These are phyloP conservation scores for Pseudoatta argentina DNA, from an alignment of 1,140 invertebrate species.

Conservation along the genomic window DNA sequence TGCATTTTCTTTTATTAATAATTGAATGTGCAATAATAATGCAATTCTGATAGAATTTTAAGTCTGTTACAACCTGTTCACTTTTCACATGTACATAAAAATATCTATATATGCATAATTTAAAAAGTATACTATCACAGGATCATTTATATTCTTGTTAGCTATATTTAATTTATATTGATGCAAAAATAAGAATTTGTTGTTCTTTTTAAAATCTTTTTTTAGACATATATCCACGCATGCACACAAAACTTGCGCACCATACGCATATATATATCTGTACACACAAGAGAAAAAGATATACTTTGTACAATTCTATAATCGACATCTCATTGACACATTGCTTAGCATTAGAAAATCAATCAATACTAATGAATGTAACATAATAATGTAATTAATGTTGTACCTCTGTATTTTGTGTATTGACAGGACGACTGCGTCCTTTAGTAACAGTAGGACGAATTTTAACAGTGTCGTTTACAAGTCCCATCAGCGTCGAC, in stretches of 20 bases:
- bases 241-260: neutral
- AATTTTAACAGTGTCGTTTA: constrained; percentile 78
- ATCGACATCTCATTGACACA: neutral
- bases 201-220: neutral
- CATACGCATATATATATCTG: neutral
- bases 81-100: constrained; percentile 11
- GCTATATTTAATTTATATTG: neutral
- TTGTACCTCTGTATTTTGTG: constrained; percentile 83
- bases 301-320: constrained; percentile 4
- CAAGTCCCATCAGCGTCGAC: constrained; percentile 69
- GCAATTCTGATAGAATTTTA: constrained; percentile 12
- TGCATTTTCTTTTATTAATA: constrained; percentile 23
- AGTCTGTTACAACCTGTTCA: neutral
- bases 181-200: neutral
- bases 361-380: constrained; percentile 15
- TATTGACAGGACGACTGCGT: constrained; percentile 73
- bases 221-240: neutral
- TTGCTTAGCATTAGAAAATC: neutral
- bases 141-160: constrained; percentile 7
- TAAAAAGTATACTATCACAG: constrained; percentile 11
- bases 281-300: neutral
- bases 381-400: constrained; percentile 67
- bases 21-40: constrained; percentile 9
- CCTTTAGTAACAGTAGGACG: constrained; percentile 72
- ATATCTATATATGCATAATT: neutral